Base-by-base conservation (phyloP, 2,888 invertebrate genomes). In the Criorhina ranunculi region DNA sequence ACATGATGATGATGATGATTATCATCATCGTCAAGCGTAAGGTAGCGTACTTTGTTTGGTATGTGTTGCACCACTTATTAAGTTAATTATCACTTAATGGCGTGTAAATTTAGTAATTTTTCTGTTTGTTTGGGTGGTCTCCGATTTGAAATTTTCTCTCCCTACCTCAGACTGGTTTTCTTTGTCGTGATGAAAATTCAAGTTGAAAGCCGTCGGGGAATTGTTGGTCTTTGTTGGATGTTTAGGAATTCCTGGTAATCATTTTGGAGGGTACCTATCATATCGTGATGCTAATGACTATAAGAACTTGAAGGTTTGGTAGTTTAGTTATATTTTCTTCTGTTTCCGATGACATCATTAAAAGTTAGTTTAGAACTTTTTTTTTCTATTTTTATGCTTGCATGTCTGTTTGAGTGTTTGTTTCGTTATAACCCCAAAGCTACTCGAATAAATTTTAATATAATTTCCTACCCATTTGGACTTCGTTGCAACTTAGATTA, bases 51-150 rank as follows among this genome's bases (percentile, higher is more conserved):
- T 44, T 12, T 44, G 49, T 42, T 31, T 42, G 42, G 11, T 62
- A 44, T 62, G 15, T 31, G 40, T 55, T 70, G 76, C 85, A 76
- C 76, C 76, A 80, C 60, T 66, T 86, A 66, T 76, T 80, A 72
- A 55, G 70, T 76, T 86, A 86, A 86, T 86, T 86, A 86, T 80
- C 85, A 86, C 73, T 86, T 80, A 81, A 81, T 86, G 70, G 64
- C 59, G 79, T 76, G 80, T 81, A 79, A 76, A 70, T 80, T 70
- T 60, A 80, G 66, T 66, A 51, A 64, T 64, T 53, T 57, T 59
- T 17, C 24, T 64, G 35, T 53, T 51, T 78, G 35, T n/a, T 35
- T 59, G 78, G 66, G 78, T 72, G 77, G 82, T 82, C 70, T 67
- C 17, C 15, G 3, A 31, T 40, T 53, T 67, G 11, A 31, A 24